Base-by-base conservation (phyloP, 1,140 invertebrate genomes). In the Proales similis region DNA sequence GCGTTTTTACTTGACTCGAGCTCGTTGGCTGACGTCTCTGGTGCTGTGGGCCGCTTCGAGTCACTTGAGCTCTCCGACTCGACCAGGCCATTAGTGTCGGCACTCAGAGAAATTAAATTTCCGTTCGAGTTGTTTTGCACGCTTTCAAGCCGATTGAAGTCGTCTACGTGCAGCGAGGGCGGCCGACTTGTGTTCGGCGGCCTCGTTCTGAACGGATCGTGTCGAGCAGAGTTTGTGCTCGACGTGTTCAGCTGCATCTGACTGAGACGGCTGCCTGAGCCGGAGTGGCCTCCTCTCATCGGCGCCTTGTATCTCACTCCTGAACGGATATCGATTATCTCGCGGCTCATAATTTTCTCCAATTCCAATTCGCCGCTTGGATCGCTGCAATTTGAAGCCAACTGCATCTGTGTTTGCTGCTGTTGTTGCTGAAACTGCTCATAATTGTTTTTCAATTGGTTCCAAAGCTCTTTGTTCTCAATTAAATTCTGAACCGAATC, bases 111-210 rank as follows among this genome's bases (percentile, higher is more conserved):
- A n/a, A n/a, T n/a, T n/a, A n/a, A 53, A 39, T n/a, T 57, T 4
- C 5, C 11, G 36, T 42, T 57, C 14, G 45, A 26, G 26, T 57
- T 36, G 20, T 57, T 57, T 39, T 57, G 51, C 26, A 46, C 42
- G 14, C 48, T 42, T 47, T 62, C 57, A 9, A 62, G 33, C 2
- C 43, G 24, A 46, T 62, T 46, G 49, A 63, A 63, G 24, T 63
- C 61, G 22, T 63, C 61, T 7, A 63, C 61, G 43, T 63, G 61
- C 33, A 63, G 39, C 29, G 61, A 63, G 5, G 61, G 61, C 19
- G 61, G 61, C 19, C 61, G 29, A 27, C 61, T 63, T 22, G 61
- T 48, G 30, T 48, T 63, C 17, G 19, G 30, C 14, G 61, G 46
- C 12, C 45, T 19, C 11, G 17, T 48, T 4, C 61, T 12, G 39